phyloP scores from a whole-genome alignment of 2,888 invertebrate genomes.

The Monoplex corrugatus region DNA sequence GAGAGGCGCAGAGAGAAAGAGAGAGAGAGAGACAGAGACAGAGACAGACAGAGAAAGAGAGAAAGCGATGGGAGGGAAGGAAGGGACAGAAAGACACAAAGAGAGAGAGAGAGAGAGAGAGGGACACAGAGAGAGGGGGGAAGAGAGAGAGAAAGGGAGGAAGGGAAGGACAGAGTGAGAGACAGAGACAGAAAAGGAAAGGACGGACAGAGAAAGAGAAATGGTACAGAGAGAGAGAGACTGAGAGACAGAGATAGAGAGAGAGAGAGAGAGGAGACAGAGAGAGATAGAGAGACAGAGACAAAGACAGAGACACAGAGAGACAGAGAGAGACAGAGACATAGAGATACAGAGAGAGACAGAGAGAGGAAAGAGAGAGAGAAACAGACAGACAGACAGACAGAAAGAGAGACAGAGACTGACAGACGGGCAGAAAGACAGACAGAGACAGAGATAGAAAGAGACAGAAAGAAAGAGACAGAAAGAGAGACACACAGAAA shows the following conservation, averaged over 20 bases:
- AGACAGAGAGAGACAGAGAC: neutral
- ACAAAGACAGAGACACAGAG: neutral
- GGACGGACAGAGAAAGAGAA: neutral
- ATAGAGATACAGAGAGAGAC: neutral
- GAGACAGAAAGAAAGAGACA: too few species aligned
- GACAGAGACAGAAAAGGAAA: neutral
- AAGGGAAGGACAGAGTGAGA: too few species aligned
- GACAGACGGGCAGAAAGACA: too few species aligned
- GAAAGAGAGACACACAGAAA: too few species aligned
- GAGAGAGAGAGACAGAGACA: conserved; percentile 7
- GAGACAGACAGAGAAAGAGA: conserved; percentile 9
- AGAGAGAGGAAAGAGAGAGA: neutral
- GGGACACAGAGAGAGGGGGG: neutral
- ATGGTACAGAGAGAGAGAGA: neutral
- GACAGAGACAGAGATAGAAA: too few species aligned
- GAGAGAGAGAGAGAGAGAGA: conserved; percentile 21
- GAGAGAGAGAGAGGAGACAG: neutral
- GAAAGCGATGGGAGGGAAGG: neutral
- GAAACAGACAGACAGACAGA: too few species aligned
- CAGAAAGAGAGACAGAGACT: too few species aligned
- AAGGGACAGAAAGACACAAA: neutral
- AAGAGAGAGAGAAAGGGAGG: too few species aligned
- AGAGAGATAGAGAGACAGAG: neutral
- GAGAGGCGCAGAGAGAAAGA: neutral
- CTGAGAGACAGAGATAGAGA: neutral